phyloP scores from a whole-genome alignment of 2,113 vertebrate genomes.

The Chionis minor region DNA sequence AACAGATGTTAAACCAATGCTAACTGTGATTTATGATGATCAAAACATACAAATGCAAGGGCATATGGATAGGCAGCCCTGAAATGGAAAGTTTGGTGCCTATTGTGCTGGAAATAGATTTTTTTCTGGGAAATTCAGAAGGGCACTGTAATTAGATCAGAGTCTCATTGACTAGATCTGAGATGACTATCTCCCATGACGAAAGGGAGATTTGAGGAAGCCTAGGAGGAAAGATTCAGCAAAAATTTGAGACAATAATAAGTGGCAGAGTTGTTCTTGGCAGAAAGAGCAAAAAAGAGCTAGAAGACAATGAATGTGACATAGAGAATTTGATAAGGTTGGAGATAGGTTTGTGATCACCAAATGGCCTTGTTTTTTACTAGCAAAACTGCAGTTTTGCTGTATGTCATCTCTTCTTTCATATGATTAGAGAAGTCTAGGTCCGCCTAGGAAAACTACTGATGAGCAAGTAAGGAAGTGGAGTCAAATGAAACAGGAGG shows the following conservation, averaged over 20 bases:
- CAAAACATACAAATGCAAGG: background rate
- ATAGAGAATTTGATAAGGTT: background rate
- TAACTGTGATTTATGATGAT: background rate
- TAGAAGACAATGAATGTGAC: background rate
- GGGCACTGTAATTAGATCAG: accelerated
- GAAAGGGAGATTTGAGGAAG: background rate
- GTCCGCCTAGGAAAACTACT: background rate
- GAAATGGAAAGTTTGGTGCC: background rate
- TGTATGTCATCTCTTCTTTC: background rate
- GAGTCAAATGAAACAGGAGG: background rate
- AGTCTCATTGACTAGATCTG: background rate
- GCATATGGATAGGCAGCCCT: background rate
- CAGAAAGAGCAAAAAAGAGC: background rate
- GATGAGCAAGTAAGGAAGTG: background rate
- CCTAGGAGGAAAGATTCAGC: background rate
- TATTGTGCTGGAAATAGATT: background rate
- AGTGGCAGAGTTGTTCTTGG: background rate
- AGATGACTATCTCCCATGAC: background rate
- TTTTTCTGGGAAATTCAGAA: background rate
- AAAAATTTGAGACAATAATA: background rate
- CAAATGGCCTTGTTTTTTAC: background rate
- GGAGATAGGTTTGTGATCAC: background rate
- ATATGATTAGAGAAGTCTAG: background rate
- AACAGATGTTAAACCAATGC: background rate
- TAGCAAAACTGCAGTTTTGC: background rate